phyloP scores from a whole-genome alignment of 2,888 invertebrate genomes.

The Orthonychiurus folsomi region DNA sequence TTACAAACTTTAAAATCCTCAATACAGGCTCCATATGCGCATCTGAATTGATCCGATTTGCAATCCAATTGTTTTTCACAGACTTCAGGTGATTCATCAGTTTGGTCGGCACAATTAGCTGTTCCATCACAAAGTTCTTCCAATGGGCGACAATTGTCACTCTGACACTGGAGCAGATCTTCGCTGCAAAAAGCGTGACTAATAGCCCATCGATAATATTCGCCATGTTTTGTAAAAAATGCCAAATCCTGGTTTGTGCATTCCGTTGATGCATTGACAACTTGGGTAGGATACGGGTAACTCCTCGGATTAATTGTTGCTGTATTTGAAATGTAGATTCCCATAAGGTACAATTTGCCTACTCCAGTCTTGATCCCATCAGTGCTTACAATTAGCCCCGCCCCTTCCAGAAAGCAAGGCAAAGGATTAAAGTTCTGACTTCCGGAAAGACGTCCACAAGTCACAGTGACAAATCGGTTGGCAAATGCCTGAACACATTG shows the following conservation, averaged over 20 bases:
- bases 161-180: neutral
- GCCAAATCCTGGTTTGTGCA: too few species aligned
- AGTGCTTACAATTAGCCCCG: neutral
- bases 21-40: conserved; percentile 1
- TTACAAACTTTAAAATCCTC: neutral
- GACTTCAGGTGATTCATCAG: conserved; percentile 1
- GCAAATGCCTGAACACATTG: neutral
- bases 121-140: neutral
- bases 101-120: conserved; percentile 4
- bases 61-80: neutral
- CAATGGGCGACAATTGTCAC: conserved; percentile 5
- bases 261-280: too few species aligned
- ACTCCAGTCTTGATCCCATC: neutral
- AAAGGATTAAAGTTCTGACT: neutral
- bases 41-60: neutral
- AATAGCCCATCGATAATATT: neutral
- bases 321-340: conserved; percentile 8
- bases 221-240: conserved; percentile 3
- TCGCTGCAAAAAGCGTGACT: neutral
- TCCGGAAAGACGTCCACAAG: neutral
- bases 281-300: too few species aligned
- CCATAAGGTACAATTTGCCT: neutral
- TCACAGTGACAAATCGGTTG: neutral
- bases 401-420: neutral
- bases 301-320: too few species aligned